A percentile compares a stretch with the other conserved stretches of the same genome.
Conservation (phyloP, 2,113 vertebrate species). For the Copsychus sechellarum region DNA sequence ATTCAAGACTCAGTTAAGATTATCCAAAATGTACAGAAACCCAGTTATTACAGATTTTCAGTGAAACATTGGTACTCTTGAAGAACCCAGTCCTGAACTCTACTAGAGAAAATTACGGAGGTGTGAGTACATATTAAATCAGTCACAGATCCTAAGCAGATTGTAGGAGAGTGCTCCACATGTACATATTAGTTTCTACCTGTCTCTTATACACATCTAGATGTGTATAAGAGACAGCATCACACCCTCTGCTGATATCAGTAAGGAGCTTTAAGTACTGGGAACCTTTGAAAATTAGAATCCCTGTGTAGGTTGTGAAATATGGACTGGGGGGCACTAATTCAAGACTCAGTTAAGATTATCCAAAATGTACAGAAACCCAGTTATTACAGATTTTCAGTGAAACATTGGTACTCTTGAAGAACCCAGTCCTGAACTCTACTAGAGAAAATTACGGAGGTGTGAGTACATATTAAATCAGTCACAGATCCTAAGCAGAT, state of each 20-base stretch:
- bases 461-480: background rate
- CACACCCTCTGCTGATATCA: background rate
- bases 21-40: background rate
- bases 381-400: rapidly evolving
- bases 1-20: background rate
- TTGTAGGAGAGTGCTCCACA: background rate
- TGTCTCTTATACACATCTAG: too few relatives aligned
- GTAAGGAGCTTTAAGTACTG: background rate
- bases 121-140: background rate
- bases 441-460: background rate
- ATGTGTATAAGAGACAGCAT: too few relatives aligned
- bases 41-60: background rate
- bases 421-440: background rate
- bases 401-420: rapidly evolving
- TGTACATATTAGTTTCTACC: too few relatives aligned
- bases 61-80: rapidly evolving
- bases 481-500: background rate
- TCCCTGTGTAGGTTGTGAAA: background rate
- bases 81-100: background rate
- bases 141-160: background rate
- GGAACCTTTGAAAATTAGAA: background rate
- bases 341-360: background rate
- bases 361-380: background rate
- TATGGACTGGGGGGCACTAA: rapidly evolving
- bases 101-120: background rate